Percentiles rank a stretch among this genome's conserved stretches.
These are phyloP conservation scores for Prionailurus viverrinus DNA, from an alignment of 2,113 vertebrate species.

Conservation along the genomic window DNA sequence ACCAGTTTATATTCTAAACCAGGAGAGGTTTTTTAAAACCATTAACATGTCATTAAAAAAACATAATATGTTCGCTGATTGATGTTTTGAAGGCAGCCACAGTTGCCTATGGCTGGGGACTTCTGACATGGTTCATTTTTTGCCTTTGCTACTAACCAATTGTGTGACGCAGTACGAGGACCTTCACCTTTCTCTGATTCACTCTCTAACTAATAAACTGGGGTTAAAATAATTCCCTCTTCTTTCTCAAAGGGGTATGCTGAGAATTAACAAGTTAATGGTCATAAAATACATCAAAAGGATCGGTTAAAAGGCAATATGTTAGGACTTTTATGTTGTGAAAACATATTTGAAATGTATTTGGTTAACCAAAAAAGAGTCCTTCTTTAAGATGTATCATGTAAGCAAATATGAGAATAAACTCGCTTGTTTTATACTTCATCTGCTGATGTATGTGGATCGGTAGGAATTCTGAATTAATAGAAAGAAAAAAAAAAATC, in stretches of 20 bases:
- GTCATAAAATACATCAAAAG: constrained; percentile 67
- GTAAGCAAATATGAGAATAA: constrained; percentile 43
- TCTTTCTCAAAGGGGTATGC: constrained; percentile 60
- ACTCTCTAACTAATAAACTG: constrained; percentile 73
- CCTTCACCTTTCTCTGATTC: constrained; percentile 66
- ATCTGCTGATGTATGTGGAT: not conserved
- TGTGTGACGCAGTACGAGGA: constrained; percentile 60
- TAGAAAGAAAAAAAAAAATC: not conserved
- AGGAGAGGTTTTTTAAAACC: constrained; percentile 78
- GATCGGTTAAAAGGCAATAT: constrained; percentile 65
- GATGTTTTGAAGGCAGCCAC: constrained; percentile 75
- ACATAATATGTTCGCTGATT: constrained; percentile 77
- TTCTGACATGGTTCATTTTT: constrained; percentile 75
- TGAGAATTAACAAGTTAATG: constrained; percentile 78
- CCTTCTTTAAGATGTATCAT: not conserved
- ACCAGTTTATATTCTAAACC: constrained; percentile 81
- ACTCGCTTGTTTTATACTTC: constrained; percentile 8
- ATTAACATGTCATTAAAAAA: constrained; percentile 87
- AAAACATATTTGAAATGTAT: constrained; percentile 51
- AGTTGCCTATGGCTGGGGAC: constrained; percentile 77
- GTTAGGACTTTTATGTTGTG: constrained; percentile 36
- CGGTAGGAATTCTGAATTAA: not conserved
- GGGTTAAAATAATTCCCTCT: constrained; percentile 64
- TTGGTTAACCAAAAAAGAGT: not conserved
- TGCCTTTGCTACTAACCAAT: constrained; percentile 70